These are phyloP conservation scores for Sebastes fasciatus DNA, from an alignment of 2,113 vertebrate genomes.

Conservation along the genomic window DNA sequence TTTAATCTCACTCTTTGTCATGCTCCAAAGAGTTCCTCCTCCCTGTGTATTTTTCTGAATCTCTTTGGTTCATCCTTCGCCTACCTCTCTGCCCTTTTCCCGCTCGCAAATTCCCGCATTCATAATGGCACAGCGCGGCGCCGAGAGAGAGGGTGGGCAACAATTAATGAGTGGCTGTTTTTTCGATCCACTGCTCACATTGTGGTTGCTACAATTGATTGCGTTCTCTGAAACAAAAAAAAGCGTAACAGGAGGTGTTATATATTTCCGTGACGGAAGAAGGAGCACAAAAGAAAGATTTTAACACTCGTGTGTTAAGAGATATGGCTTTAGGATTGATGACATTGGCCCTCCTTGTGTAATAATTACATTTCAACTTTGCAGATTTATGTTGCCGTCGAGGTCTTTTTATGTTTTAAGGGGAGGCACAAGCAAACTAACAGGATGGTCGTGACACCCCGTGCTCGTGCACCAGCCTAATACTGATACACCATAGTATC, in stretches of 20 bases:
- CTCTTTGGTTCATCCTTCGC: slow-evolving; percentile 77
- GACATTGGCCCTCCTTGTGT: not conserved
- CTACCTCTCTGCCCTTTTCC: slow-evolving; percentile 80
- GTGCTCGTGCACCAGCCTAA: not conserved
- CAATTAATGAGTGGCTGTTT: slow-evolving; percentile 76
- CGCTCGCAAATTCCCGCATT: slow-evolving; percentile 58
- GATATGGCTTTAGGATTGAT: not conserved
- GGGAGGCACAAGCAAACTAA: slow-evolving; percentile 20
- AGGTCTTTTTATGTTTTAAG: not conserved
- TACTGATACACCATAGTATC: slow-evolving; percentile 34
- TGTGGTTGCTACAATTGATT: slow-evolving; percentile 68
- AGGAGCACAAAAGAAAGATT: slow-evolving; percentile 1
- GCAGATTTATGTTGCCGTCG: not conserved
- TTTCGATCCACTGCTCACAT: slow-evolving; percentile 71
- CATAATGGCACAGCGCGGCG: slow-evolving; percentile 59
- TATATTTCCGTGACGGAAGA: slow-evolving; percentile 28
- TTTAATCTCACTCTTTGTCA: slow-evolving; percentile 86
- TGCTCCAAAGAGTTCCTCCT: slow-evolving; percentile 79
- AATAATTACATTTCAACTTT: not conserved
- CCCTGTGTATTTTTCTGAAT: slow-evolving; percentile 78
- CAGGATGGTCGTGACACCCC: not conserved
- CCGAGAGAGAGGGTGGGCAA: slow-evolving; percentile 55
- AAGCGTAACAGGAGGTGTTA: slow-evolving; percentile 42
- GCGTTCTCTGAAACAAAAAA: slow-evolving; percentile 65
- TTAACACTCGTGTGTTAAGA: slow-evolving; percentile 9